A percentile compares a stretch with the other conserved stretches of the same genome.
Evolutionary conservation across 1,140 invertebrate genomes (phyloP).

Genomic region (Drosophila kohkoa): DNA sequence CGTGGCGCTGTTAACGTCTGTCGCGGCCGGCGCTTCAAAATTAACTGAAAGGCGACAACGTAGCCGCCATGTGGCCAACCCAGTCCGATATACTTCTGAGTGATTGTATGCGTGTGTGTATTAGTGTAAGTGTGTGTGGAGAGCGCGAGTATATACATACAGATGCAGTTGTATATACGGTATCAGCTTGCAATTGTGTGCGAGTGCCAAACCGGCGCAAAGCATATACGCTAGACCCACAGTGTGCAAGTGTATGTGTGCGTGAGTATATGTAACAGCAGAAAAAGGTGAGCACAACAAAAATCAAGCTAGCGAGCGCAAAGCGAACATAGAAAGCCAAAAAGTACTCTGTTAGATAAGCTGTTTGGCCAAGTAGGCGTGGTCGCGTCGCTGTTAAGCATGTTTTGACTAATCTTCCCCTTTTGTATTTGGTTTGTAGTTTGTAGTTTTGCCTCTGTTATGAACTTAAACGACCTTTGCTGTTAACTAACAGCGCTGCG

Average conservation of each 20-base stretch:
- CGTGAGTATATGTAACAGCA: slow-evolving; percentile 52
- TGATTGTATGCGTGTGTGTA: slow-evolving; percentile 3
- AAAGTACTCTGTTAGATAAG: slow-evolving; percentile 20
- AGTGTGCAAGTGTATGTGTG: slow-evolving; percentile 37
- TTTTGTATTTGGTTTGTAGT: not conserved
- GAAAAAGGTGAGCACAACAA: slow-evolving; percentile 81
- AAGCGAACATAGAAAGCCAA: slow-evolving; percentile 45
- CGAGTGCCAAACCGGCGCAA: slow-evolving; percentile 70
- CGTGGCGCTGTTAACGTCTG: slow-evolving; percentile 66
- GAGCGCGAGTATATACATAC: slow-evolving; percentile 28
- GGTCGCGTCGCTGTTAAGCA: slow-evolving; percentile 20
- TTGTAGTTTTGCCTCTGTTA: slow-evolving; percentile 1
- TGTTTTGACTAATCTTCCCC: slow-evolving; percentile 6
- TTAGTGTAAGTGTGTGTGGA: slow-evolving; percentile 13
- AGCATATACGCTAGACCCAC: slow-evolving; percentile 8
- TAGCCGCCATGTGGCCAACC: slow-evolving; percentile 54
- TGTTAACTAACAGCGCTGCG: slow-evolving; percentile 38
- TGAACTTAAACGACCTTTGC: slow-evolving; percentile 36
- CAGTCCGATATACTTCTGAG: slow-evolving; percentile 11
- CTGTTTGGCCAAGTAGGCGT: slow-evolving; percentile 30
- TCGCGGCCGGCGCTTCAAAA: slow-evolving; percentile 70
- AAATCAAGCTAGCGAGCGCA: slow-evolving; percentile 60
- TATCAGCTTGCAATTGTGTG: slow-evolving; percentile 35
- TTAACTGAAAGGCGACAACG: slow-evolving; percentile 57
- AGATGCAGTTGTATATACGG: slow-evolving; percentile 27